Evolutionary conservation across 2,888 invertebrate species (phyloP).

Genomic region (Melinopterus prodromus): DNA sequence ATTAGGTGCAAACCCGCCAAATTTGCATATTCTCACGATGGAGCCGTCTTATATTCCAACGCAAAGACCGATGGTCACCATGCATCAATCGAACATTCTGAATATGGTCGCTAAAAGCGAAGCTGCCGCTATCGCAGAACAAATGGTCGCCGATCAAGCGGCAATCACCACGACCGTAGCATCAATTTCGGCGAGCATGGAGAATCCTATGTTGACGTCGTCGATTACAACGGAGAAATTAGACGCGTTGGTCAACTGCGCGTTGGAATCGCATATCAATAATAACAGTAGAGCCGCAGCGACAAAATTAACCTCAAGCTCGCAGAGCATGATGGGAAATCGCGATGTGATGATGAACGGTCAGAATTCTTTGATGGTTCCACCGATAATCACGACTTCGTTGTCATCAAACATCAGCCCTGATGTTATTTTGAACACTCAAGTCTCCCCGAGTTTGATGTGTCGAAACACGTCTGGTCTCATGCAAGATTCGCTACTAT

Average conservation of each 20-base stretch:
- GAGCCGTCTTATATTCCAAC: constrained; percentile 48
- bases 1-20: constrained; percentile 38
- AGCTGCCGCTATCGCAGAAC: constrained; percentile 45
- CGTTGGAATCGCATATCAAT: constrained; percentile 64
- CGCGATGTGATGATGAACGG: constrained; percentile 59
- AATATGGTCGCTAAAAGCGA: constrained; percentile 53
- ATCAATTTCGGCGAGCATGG: constrained; percentile 40
- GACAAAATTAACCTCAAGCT: constrained; percentile 30
- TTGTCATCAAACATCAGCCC: constrained; percentile 61
- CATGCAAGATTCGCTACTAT: constrained; percentile 48
- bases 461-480: constrained; percentile 55
- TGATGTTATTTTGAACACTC: constrained; percentile 69
- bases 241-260: constrained; percentile 69
- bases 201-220: constrained; percentile 44
- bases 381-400: constrained; percentile 48
- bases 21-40: constrained; percentile 27
- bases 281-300: constrained; percentile 48
- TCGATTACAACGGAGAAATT: constrained; percentile 61
- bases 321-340: constrained; percentile 48
- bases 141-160: constrained; percentile 37
- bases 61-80: constrained; percentile 42
- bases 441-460: constrained; percentile 70
- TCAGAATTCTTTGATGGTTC: constrained; percentile 50
- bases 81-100: constrained; percentile 47
- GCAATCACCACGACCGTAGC: constrained; percentile 35